These are phyloP conservation scores for Ctenopoma multispine DNA, from an alignment of 2,797 vertebrate genomes.

Conservation along the genomic window DNA sequence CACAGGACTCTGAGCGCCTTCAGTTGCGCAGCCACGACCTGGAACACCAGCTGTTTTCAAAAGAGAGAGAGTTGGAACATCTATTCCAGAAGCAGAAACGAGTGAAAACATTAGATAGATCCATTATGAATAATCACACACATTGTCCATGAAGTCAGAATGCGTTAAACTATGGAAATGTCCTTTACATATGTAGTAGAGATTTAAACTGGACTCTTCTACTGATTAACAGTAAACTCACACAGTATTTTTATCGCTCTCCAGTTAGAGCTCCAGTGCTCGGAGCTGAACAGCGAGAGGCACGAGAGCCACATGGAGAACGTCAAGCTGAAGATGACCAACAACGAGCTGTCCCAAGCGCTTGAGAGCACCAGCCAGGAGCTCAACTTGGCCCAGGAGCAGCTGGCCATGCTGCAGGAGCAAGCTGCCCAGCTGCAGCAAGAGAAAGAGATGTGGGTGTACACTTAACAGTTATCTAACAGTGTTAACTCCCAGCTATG, in stretches of 20 bases:
- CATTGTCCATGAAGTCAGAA: not conserved
- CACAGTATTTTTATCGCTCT: not conserved
- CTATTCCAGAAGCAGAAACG: conserved; percentile 88
- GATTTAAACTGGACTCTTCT: conserved; percentile 21
- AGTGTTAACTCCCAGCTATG: not conserved
- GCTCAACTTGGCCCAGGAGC: conserved; percentile 87
- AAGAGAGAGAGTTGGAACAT: conserved; percentile 91
- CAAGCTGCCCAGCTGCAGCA: conserved; percentile 86
- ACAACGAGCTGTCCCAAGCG: conserved; percentile 88
- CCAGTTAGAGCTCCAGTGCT: conserved; percentile 90
- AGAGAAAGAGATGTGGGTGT: conserved; percentile 91
- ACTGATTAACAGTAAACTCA: not conserved
- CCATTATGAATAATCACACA: not conserved
- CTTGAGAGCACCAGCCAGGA: conserved; percentile 87
- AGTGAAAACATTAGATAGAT: conserved; percentile 66
- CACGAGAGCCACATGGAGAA: conserved; percentile 91
- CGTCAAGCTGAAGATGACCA: conserved; percentile 90
- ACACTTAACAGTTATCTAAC: not conserved
- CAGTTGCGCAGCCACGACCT: conserved; percentile 88
- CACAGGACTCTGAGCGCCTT: conserved; percentile 88
- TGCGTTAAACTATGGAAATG: not conserved
- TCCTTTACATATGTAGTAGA: not conserved
- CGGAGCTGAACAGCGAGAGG: conserved; percentile 88
- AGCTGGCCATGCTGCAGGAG: conserved; percentile 89
- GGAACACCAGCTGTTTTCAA: conserved; percentile 85